Evolutionary conservation across 1,140 invertebrate genomes (phyloP).

Genomic region (Sitophilus oryzae): DNA sequence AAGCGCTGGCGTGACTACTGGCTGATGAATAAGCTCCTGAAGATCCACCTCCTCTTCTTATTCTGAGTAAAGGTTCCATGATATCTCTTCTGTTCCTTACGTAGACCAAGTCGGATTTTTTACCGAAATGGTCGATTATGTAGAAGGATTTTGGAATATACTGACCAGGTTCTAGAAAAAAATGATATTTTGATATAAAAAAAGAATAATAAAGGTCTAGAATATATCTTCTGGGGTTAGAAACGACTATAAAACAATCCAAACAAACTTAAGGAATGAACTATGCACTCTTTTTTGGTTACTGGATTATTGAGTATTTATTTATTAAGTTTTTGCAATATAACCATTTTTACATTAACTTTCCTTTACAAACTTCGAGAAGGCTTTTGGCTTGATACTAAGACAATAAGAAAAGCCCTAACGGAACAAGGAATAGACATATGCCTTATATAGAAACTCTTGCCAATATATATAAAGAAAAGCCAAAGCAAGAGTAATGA

Average conservation of each 20-base stretch:
- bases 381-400: no score
- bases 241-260: neutral
- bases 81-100: conserved; percentile 32
- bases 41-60: conserved; percentile 26
- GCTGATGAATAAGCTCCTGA: conserved; percentile 5
- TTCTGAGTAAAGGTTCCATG: conserved; percentile 21
- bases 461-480: no score
- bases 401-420: no score
- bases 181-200: neutral
- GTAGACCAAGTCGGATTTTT: conserved; percentile 31
- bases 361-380: no score
- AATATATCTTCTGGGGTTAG: neutral
- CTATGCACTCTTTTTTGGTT: no score
- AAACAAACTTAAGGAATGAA: neutral
- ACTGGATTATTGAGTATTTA: no score
- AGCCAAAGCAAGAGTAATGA: no score
- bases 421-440: no score
- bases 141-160: conserved; percentile 39
- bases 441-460: no score
- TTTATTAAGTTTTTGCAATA: no score
- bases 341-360: no score
- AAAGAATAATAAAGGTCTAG: neutral
- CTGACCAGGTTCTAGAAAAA: conserved; percentile 32
- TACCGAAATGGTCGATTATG: conserved; percentile 33
- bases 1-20: conserved; percentile 1